Evolutionary conservation across 2,888 invertebrate genomes (phyloP), one percentile per base, ranked within the genome.

Genomic region (Pteria penguin): DNA sequence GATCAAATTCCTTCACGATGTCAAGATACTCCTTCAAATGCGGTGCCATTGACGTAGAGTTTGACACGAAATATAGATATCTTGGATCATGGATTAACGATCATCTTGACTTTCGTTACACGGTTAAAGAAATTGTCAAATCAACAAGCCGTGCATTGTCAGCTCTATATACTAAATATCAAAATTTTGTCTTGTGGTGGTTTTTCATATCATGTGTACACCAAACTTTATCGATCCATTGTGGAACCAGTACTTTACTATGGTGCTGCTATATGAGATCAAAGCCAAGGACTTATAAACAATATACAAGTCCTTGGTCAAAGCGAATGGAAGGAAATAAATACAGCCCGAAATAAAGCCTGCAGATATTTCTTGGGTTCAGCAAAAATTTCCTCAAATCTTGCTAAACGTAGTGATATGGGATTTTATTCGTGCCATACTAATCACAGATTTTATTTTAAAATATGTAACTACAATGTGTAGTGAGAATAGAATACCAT

Each of bases 11-110:
- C 29, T 24, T 45, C 8, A 29, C 45, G 11, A 1, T n/a, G 29
- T 66, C 66, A 27, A 24, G 2, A 11, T 24, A 36, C n/a, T 5
- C n/a, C 14, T 68, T 68, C 32, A 68, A 57, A 24, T 55, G 54
- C 55, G 68, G 68, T 4, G 29, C 26, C 24, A 27, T 31, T 26
- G 27, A 31, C 32, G 32, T 57, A 45, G 57, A 57, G 22, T 22
- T 18, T 24, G 57, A 31, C 1, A 22, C 4, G 2, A 29, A 11
- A 57, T 68, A 57, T 22, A 54, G n/a, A 27, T 75, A 75, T 33
- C 55, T 75, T 26, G 75, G 75, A 18, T 29, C 70, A 3, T 58
- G 65, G 63, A 65, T 75, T n/a, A 29, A 63, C 26, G 75, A 75
- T 27, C 24, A 61, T n/a, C 55, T 58, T 11, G 69, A 72, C 18